Conservation (phyloP, 2,888 invertebrate genomes). For the Drosophila nigritarsus region DNA sequence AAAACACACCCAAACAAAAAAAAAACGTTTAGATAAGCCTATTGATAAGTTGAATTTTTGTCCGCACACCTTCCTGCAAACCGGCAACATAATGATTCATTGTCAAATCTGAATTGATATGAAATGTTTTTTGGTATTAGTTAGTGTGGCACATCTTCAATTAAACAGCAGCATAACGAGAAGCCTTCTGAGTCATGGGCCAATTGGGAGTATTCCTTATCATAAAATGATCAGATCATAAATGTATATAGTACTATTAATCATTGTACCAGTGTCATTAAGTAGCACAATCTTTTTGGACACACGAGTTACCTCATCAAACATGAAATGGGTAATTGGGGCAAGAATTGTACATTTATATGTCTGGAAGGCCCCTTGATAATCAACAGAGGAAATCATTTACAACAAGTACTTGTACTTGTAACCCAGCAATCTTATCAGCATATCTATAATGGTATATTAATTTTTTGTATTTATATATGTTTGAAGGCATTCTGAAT, state of each 20-base stretch:
- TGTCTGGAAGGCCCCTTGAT: conserved; percentile 8
- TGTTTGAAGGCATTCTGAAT: background rate
- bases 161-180: background rate
- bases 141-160: background rate
- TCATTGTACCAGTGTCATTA: background rate
- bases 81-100: conserved; percentile 20
- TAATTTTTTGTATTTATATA: background rate
- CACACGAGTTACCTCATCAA: background rate
- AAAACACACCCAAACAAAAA: no score
- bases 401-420: conserved; percentile 22
- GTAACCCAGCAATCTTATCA: conserved; percentile 50
- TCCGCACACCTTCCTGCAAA: background rate
- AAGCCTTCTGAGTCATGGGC: background rate
- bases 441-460: conserved; percentile 7
- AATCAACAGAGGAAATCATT: background rate
- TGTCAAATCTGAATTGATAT: conserved; percentile 13
- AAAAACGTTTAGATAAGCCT: conserved; percentile 14
- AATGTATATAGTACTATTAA: background rate
- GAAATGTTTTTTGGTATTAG: background rate
- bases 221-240: background rate
- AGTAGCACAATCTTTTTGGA: background rate
- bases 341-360: background rate
- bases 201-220: background rate
- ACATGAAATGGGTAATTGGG: conserved; percentile 1
- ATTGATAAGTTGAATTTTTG: conserved; percentile 15